Percentiles rank a stretch among this genome's conserved stretches.
Evolutionary conservation across 2,113 vertebrate species (phyloP).

Genomic region (Rhabdornis inornatus): DNA sequence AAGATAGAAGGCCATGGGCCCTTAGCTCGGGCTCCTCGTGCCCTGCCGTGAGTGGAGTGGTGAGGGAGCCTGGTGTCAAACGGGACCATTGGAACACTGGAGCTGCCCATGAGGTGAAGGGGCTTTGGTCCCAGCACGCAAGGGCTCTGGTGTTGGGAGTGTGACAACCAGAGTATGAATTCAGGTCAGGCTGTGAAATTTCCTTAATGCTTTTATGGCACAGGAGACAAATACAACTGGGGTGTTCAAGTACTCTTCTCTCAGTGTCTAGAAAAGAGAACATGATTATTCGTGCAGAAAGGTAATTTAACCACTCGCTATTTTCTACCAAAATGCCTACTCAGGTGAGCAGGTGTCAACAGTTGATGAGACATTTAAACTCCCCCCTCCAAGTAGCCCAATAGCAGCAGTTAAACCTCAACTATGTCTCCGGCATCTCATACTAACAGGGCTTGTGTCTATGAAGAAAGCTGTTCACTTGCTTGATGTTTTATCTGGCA

Average conservation of each 20-base stretch:
- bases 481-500: slow-evolving; percentile 74
- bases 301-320: neutral
- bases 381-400: neutral
- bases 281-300: neutral
- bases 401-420: slow-evolving; percentile 7
- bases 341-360: neutral
- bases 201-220: neutral
- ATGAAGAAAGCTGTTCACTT: neutral
- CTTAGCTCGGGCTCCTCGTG: fast-evolving
- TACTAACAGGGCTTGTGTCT: slow-evolving; percentile 12
- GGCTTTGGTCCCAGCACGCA: neutral
- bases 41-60: too few species aligned
- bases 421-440: neutral
- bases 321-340: neutral
- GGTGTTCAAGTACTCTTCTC: neutral
- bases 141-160: neutral
- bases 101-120: fast-evolving
- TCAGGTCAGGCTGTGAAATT: neutral
- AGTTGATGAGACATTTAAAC: neutral
- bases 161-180: neutral
- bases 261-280: neutral
- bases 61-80: too few species aligned
- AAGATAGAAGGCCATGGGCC: fast-evolving
- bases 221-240: neutral
- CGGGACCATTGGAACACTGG: fast-evolving